phyloP scores from a whole-genome alignment of 2,797 vertebrate genomes.

The Heterohyrax brucei region DNA sequence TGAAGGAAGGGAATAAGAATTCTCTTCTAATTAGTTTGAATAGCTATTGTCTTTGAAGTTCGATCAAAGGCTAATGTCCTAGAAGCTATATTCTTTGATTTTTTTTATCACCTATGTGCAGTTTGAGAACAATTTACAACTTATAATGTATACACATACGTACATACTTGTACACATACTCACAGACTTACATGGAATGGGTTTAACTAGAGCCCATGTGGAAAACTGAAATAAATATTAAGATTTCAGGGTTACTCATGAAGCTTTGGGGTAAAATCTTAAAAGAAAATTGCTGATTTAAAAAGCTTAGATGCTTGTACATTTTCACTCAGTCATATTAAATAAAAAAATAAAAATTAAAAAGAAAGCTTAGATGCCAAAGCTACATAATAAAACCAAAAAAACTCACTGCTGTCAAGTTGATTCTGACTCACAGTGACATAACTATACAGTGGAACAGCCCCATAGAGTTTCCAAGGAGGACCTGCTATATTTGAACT shows the following conservation, averaged over 20 bases:
- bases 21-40: slow-evolving; percentile 60
- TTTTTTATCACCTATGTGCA: slow-evolving; percentile 58
- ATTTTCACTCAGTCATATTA: too few species aligned
- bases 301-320: slow-evolving; percentile 49
- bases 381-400: too few species aligned
- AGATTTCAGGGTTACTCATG: slow-evolving; percentile 61
- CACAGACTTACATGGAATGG: not conserved
- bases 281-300: slow-evolving; percentile 54
- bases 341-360: too few species aligned
- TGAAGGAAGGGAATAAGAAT: not conserved
- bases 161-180: not conserved
- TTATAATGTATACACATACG: slow-evolving; percentile 25
- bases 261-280: slow-evolving; percentile 35
- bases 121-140: slow-evolving; percentile 59
- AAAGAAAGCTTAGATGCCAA: too few species aligned
- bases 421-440: too few species aligned
- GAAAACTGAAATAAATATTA: slow-evolving; percentile 62
- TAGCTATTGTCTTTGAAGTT: slow-evolving; percentile 50
- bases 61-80: slow-evolving; percentile 57
- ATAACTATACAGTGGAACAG: too few species aligned
- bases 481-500: too few species aligned
- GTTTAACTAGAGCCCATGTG: slow-evolving; percentile 65
- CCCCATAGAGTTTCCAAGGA: too few species aligned
- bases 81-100: slow-evolving; percentile 24
- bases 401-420: too few species aligned